phyloP scores from a whole-genome alignment of 2,888 invertebrate genomes.

The Napeogenes sylphis region DNA sequence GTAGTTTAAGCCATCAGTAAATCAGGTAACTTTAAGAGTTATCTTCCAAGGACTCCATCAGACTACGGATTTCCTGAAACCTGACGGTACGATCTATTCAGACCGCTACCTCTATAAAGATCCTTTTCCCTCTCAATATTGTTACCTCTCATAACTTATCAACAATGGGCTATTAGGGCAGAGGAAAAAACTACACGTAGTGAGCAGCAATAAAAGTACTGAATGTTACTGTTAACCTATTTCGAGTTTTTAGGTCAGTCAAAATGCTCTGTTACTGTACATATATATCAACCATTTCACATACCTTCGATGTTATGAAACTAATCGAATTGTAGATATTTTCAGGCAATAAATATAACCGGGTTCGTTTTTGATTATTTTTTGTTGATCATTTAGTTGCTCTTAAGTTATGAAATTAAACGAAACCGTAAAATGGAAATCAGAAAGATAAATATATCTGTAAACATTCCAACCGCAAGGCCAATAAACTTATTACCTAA shows the following conservation, averaged over 20 bases:
- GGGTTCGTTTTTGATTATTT: too few relatives aligned
- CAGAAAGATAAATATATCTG: neutral
- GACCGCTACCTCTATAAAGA: conserved; percentile 33
- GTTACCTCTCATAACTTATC: conserved; percentile 57
- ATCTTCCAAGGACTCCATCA: conserved; percentile 44
- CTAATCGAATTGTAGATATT: conserved; percentile 34
- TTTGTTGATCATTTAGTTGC: too few relatives aligned
- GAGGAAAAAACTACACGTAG: conserved; percentile 40
- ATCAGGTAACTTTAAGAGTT: conserved; percentile 45
- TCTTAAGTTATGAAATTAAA: neutral
- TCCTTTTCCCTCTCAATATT: conserved; percentile 38
- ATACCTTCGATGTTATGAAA: conserved; percentile 34
- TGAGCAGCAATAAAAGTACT: conserved; percentile 45
- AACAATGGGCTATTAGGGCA: conserved; percentile 54
- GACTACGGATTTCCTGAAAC: conserved; percentile 41
- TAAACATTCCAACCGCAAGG: too few relatives aligned
- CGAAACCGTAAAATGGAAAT: neutral
- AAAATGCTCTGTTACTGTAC: conserved; percentile 32
- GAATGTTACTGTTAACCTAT: conserved; percentile 51
- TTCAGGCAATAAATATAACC: neutral
- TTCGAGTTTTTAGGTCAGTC: conserved; percentile 38
- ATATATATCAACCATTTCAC: conserved; percentile 28
- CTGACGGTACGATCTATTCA: conserved; percentile 35
- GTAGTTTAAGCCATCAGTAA: conserved; percentile 38
- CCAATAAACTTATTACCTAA: too few relatives aligned